phyloP scores from a whole-genome alignment of 2,888 invertebrate species.

The Hypsopygia costalis region DNA sequence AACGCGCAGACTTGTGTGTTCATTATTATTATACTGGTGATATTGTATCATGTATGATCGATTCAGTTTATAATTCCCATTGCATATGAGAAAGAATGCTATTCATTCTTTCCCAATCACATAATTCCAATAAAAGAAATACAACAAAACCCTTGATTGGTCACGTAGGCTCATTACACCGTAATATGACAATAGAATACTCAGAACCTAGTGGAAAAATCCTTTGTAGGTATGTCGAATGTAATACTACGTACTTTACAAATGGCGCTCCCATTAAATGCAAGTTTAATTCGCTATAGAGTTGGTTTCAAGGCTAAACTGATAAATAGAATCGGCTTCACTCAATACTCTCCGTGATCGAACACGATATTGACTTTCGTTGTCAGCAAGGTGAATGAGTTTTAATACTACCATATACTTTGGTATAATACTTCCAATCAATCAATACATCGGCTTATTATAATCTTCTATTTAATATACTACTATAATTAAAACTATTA shows the following conservation, averaged over 20 bases:
- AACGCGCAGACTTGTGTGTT: too few species aligned
- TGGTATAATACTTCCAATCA: slow-evolving; percentile 25
- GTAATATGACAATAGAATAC: slow-evolving; percentile 24
- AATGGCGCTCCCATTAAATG: slow-evolving; percentile 44
- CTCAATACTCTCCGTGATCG: slow-evolving; percentile 42
- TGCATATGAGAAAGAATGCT: too few species aligned
- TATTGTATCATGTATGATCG: neutral
- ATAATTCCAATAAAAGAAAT: slow-evolving; percentile 1
- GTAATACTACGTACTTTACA: slow-evolving; percentile 21
- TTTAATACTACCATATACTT: too few species aligned
- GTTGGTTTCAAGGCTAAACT: slow-evolving; percentile 55
- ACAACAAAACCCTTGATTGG: neutral
- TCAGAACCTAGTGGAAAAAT: slow-evolving; percentile 18
- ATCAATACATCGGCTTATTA: slow-evolving; percentile 24
- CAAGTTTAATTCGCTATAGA: slow-evolving; percentile 58
- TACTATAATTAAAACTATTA: too few species aligned
- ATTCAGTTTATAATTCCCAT: neutral
- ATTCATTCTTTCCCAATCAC: slow-evolving; percentile 6
- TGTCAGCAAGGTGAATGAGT: slow-evolving; percentile 21
- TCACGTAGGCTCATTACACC: slow-evolving; percentile 12
- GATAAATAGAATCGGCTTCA: slow-evolving; percentile 58
- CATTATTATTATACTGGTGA: too few species aligned
- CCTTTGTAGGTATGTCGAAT: neutral
- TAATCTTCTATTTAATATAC: too few species aligned
- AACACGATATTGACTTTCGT: slow-evolving; percentile 25